Evolutionary conservation across 2,113 vertebrate species (phyloP).

Genomic region (Atractosteus spatula): DNA sequence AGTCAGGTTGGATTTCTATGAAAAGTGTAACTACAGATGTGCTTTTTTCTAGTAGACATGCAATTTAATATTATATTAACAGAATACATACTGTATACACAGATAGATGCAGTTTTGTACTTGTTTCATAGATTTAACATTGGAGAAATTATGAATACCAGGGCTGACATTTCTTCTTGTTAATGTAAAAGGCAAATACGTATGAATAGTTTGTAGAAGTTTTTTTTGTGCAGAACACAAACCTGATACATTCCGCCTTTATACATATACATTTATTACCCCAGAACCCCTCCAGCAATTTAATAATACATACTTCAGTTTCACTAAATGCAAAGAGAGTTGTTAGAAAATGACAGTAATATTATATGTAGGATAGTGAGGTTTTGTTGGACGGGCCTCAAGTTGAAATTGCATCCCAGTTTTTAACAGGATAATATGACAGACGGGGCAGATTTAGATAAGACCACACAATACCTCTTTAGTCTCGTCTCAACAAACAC

Average conservation of each 20-base stretch:
- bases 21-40: slow-evolving; percentile 32
- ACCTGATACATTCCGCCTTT: slow-evolving; percentile 11
- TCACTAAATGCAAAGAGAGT: slow-evolving; percentile 33
- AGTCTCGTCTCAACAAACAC: slow-evolving; percentile 60
- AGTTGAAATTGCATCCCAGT: slow-evolving; percentile 47
- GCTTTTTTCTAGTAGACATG: slow-evolving; percentile 13
- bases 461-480: slow-evolving; percentile 70
- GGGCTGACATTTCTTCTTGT: not conserved
- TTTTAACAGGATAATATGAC: slow-evolving; percentile 72
- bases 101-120: no score
- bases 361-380: slow-evolving; percentile 26
- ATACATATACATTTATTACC: slow-evolving; percentile 20
- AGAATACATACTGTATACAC: no score
- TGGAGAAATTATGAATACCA: no score
- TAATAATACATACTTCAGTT: slow-evolving; percentile 26
- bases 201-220: no score
- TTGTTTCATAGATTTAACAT: no score
- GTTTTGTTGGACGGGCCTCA: slow-evolving; percentile 40
- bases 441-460: slow-evolving; percentile 72
- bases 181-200: not conserved
- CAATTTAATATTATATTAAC: no score
- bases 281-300: slow-evolving; percentile 30
- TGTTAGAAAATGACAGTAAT: slow-evolving; percentile 26
- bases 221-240: not conserved
- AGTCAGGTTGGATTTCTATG: slow-evolving; percentile 26